Conservation (phyloP, 2,113 vertebrate genomes). For the Cheirogaleus medius region DNA sequence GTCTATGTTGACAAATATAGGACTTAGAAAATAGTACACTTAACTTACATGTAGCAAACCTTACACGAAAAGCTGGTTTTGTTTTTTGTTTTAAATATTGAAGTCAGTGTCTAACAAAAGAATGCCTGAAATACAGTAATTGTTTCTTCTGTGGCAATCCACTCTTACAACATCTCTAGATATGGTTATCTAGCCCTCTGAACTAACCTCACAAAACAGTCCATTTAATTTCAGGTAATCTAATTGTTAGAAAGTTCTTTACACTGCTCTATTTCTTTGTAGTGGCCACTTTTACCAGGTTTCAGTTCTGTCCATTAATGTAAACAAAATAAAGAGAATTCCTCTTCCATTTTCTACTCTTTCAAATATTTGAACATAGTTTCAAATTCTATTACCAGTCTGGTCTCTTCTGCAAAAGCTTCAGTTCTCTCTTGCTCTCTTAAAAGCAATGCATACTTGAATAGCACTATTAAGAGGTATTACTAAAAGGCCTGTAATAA, state of each 20-base stretch:
- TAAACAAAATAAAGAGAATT: conserved; percentile 45
- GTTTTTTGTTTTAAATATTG: conserved; percentile 2
- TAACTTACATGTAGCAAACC: background rate
- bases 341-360: background rate
- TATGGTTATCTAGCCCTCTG: background rate
- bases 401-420: conserved; percentile 3
- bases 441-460: background rate
- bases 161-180: conserved; percentile 12
- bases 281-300: background rate
- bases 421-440: background rate
- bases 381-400: conserved; percentile 37
- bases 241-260: background rate
- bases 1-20: background rate
- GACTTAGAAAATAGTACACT: background rate
- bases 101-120: background rate
- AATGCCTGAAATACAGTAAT: background rate
- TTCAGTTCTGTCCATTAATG: background rate
- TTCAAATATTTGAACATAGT: background rate
- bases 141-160: background rate
- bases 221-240: background rate
- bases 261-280: background rate
- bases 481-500: background rate
- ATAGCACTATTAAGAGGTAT: background rate
- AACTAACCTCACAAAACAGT: background rate
- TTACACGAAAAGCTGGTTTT: background rate